phyloP scores from a whole-genome alignment of 2,113 vertebrate genomes.

The Dicerorhinus sumatrensis region DNA sequence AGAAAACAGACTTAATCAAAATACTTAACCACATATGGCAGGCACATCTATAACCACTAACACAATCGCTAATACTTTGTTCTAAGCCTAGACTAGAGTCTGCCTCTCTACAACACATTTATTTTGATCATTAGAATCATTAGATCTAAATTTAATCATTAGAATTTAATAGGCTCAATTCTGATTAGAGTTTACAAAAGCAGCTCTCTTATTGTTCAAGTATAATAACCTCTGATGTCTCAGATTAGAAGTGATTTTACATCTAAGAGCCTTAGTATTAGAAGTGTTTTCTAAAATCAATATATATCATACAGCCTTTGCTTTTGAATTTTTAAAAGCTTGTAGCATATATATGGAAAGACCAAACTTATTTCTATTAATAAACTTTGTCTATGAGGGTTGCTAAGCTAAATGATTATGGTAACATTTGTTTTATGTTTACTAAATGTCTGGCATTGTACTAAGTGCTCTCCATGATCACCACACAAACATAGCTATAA shows the following conservation, averaged over 20 bases:
- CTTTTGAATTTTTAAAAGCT: not conserved
- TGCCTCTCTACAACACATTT: not conserved
- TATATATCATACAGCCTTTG: not conserved
- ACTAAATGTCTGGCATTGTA: not conserved
- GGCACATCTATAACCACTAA: not conserved
- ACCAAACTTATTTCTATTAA: not conserved
- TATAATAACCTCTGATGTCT: not conserved
- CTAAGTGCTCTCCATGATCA: not conserved
- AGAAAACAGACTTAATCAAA: slow-evolving; percentile 3
- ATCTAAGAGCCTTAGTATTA: not conserved
- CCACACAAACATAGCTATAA: not conserved
- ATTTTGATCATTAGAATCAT: slow-evolving; percentile 15
- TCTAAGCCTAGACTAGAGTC: not conserved
- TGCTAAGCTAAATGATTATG: not conserved
- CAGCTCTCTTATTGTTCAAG: not conserved
- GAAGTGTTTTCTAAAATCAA: not conserved
- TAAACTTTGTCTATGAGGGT: not conserved
- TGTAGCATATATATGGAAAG: not conserved
- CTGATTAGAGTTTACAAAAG: slow-evolving; percentile 13
- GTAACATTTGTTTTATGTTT: slow-evolving; percentile 5
- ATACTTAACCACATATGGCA: not conserved
- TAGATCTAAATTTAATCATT: not conserved
- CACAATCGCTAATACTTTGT: not conserved
- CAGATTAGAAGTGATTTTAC: not conserved
- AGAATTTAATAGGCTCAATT: not conserved